Evolutionary conservation across 2,113 vertebrate genomes (phyloP), one percentile per base, ranked within the genome.

Genomic region (Apus apus): DNA sequence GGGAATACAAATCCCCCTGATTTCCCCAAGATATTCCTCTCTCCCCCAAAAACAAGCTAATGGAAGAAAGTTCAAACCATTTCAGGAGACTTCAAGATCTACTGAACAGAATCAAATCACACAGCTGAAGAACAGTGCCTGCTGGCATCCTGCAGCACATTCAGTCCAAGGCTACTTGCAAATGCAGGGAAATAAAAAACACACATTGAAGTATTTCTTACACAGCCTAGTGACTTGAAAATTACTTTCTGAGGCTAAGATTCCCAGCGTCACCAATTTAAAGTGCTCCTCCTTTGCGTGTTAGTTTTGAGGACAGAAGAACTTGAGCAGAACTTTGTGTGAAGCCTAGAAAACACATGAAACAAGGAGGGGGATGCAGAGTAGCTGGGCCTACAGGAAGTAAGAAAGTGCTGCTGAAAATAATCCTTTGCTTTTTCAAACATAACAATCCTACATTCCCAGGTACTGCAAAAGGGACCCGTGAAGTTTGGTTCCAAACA

Each of bases 391-490:
- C 13, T 5, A n/a, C 36, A 19, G 1, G 4, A 71, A 36, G 15
- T 17, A 77, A 40, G 36, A 70, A 38, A 34, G 71, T 43, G 27
- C 36, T 17, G 8, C 6, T 21, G 40, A 53, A 80, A 66, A 48
- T 0, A 88, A 81, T 30, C 54, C 16, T 79, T 34, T 34, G 26
- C n/a, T 60, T 78, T 11, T 67, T 54, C 34, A 87, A 81, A 27
- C 12, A 5, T 9, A 68, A 67, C 1, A 11, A 57, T 11, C 38
- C 54, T 45, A 4, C 84, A 91, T 21, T 58, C 11, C 43, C 12
- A 0, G 2, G 60, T 17, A 27, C 1, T 30, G 8, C 20, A 58
- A 43, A 32, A 73, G 60, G 64, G 4, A n/a, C 30, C 45, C 0
- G 3, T 13, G 56, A 62, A 11, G 23, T 64, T 43, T 26, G 66